Evolutionary conservation across 1,140 invertebrate species (phyloP).

Genomic region (Trypoxylus dichotomus): DNA sequence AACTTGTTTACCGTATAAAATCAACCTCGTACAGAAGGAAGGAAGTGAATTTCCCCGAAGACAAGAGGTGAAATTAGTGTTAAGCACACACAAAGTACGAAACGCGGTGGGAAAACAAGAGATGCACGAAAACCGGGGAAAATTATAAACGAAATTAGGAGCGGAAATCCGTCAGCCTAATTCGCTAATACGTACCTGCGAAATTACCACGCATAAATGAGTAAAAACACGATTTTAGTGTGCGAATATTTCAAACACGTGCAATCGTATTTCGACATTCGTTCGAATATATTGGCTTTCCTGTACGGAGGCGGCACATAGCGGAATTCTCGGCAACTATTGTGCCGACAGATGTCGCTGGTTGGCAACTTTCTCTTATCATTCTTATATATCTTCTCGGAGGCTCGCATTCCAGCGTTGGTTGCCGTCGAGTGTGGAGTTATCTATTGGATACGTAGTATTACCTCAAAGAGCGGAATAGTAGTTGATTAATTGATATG

Average conservation of each 20-base stretch:
- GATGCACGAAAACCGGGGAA: background rate
- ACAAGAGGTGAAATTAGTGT: slow-evolving; percentile 31
- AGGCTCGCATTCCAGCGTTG: slow-evolving; percentile 2
- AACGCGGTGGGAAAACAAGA: background rate
- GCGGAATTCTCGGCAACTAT: slow-evolving; percentile 44
- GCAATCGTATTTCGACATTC: background rate
- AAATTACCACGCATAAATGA: background rate
- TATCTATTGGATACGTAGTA: no score
- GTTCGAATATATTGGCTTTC: slow-evolving; percentile 33
- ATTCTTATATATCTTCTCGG: background rate
- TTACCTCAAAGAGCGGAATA: no score
- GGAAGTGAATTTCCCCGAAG: slow-evolving; percentile 29
- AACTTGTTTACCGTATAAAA: slow-evolving; percentile 33
- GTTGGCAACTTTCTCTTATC: slow-evolving; percentile 37
- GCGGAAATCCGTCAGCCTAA: background rate
- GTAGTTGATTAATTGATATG: no score
- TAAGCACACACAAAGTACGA: slow-evolving; percentile 3
- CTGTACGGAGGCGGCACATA: slow-evolving; percentile 47
- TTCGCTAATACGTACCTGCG: background rate
- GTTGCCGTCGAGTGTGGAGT: background rate
- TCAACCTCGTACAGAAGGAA: slow-evolving; percentile 25
- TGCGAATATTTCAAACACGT: background rate
- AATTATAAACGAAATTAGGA: slow-evolving; percentile 6
- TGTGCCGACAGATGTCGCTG: slow-evolving; percentile 47
- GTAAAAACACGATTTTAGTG: background rate